phyloP scores from a whole-genome alignment of 2,888 invertebrate genomes.

The Drosophila niveifrons region DNA sequence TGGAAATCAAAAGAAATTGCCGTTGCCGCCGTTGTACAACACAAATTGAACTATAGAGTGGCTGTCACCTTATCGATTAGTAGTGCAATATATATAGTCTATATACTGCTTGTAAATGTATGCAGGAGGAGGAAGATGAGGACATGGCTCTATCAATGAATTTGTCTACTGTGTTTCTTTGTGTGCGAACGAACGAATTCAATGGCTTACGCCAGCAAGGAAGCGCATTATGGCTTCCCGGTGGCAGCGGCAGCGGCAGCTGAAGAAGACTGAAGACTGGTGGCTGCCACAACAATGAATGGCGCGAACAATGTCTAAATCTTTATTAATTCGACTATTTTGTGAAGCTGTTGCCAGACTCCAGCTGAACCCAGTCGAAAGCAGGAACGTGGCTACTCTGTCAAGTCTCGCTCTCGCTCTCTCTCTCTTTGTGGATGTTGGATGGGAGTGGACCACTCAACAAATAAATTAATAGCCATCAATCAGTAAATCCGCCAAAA shows the following conservation, averaged over 20 bases:
- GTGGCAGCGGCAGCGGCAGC: slow-evolving; percentile 4
- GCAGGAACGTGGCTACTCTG: slow-evolving; percentile 26
- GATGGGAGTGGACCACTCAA: slow-evolving; percentile 56
- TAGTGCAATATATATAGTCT: slow-evolving; percentile 28
- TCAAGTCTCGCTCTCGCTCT: slow-evolving; percentile 6
- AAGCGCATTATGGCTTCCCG: slow-evolving; percentile 63
- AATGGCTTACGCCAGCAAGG: slow-evolving; percentile 45
- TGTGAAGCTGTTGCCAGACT: slow-evolving; percentile 43
- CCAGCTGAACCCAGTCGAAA: neutral
- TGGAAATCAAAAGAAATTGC: slow-evolving; percentile 4
- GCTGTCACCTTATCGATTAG: slow-evolving; percentile 43
- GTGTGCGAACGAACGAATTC: slow-evolving; percentile 39
- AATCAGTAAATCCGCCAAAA: slow-evolving; percentile 80
- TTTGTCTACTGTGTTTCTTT: slow-evolving; percentile 56
- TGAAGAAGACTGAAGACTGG: neutral
- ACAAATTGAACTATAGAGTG: slow-evolving; percentile 6
- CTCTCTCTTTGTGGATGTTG: neutral
- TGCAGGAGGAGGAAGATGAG: slow-evolving; percentile 14
- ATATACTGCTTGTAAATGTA: neutral
- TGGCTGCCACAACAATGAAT: slow-evolving; percentile 66
- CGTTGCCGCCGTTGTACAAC: neutral
- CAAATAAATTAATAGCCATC: slow-evolving; percentile 82
- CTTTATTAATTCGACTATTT: slow-evolving; percentile 82
- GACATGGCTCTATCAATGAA: slow-evolving; percentile 45
- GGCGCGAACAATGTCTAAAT: slow-evolving; percentile 77